Conservation (phyloP, 2,797 vertebrate species). For the Channallabes apus region DNA sequence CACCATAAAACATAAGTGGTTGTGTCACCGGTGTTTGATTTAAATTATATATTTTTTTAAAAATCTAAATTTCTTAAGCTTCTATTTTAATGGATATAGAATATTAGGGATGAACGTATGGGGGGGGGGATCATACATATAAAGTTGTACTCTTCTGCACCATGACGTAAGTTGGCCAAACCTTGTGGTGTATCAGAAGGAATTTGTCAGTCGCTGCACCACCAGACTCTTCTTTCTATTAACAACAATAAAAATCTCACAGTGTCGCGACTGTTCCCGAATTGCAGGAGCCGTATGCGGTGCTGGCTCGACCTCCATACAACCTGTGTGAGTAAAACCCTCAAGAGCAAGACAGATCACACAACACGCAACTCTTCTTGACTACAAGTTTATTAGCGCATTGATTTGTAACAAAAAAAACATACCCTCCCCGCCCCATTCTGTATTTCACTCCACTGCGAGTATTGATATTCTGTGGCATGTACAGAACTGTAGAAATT, state of each 20-base stretch:
- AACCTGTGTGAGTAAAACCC: too few species aligned
- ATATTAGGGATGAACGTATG: too few species aligned
- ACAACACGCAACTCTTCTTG: conserved; percentile 50
- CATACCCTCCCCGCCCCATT: conserved; percentile 28
- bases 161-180: neutral
- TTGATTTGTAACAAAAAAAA: conserved; percentile 76
- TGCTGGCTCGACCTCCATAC: neutral
- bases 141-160: neutral
- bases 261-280: neutral
- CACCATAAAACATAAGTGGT: too few species aligned
- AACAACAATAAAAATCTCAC: neutral
- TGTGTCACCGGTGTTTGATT: too few species aligned
- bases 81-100: too few species aligned
- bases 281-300: neutral
- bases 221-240: too few species aligned
- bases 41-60: too few species aligned
- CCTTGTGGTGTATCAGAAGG: neutral
- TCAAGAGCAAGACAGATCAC: neutral
- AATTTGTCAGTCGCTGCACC: too few species aligned
- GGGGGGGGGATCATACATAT: too few species aligned
- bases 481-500: conserved; percentile 67
- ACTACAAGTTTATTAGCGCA: conserved; percentile 76
- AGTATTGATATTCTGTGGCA: conserved; percentile 59
- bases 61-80: too few species aligned
- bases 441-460: conserved; percentile 57